Evolutionary conservation across 2,797 vertebrate genomes (phyloP), one percentile per base, ranked within the genome.

Genomic region (Valencia hispanica): DNA sequence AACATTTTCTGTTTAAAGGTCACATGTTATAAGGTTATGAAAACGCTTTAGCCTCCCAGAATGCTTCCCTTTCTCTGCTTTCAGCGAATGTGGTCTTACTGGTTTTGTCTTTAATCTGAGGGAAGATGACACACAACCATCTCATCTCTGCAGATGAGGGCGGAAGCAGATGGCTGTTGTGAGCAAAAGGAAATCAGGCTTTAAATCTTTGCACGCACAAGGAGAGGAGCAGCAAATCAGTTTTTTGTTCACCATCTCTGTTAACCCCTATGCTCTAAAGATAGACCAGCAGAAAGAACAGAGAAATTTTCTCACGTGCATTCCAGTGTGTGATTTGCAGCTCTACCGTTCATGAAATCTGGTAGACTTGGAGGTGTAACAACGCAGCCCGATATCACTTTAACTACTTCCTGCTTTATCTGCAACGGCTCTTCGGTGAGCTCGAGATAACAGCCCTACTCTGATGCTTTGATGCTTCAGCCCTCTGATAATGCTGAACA

Each of bases 321-420:
- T 77, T 43, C 74, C 72, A 18, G 22, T 22, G 1, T 79, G 63
- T 74, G 25, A 55, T 43, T n/a, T 68, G 25, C 14, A 43, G 65
- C 39, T 81, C 73, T 66, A 74, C 80, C 75, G 34, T 18, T 73
- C 65, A 74, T 50, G 5, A 70, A 70, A 76, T 79, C 75, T 41
- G 78, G 68, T 74, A 79, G 79, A 82, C 88, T 83, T 84, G 32
- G 1, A 77, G 48, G 78, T 81, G 73, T 74, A 82, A 82, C 70
- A 39, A 75, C 61, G 55, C 79, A 20, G 65, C 75, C 83, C 81
- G 51, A 66, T 81, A 88, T 86, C 82, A 90, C 89, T 93, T 89
- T 55, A 91, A 89, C 86, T 77, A 92, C 92, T 93, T 92, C 92
- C 91, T 90, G 78, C 81, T 86, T 85, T 93, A 92, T 94, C 93